Percentiles rank a stretch among this genome's conserved stretches.
Conservation (phyloP, 2,113 vertebrate species). For the Mobula birostris region DNA sequence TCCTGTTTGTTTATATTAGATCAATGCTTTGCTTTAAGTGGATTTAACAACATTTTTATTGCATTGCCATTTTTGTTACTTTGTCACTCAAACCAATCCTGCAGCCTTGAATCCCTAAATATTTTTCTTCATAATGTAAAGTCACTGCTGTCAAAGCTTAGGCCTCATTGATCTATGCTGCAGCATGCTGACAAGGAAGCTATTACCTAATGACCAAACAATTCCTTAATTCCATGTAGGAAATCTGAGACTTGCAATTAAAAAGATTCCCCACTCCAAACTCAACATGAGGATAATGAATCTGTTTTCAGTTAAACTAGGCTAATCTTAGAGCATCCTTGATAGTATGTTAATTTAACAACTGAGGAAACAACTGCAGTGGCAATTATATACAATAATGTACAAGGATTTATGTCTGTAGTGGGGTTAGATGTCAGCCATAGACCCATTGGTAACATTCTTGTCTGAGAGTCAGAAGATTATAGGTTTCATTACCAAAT, state of each 20-base stretch:
- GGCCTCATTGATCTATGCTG: not conserved
- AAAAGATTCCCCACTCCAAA: not conserved
- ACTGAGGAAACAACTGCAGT: not conserved
- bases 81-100: no score
- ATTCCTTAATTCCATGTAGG: not conserved
- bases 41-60: not conserved
- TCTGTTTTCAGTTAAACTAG: slow-evolving; percentile 21
- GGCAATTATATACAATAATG: not conserved
- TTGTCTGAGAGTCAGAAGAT: not conserved
- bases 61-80: not conserved
- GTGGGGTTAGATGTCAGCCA: not conserved
- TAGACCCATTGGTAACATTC: not conserved
- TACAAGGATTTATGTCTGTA: not conserved
- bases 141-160: not conserved
- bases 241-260: slow-evolving; percentile 27
- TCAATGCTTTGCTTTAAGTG: not conserved
- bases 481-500: not conserved
- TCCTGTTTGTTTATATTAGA: not conserved
- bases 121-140: not conserved
- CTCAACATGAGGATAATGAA: slow-evolving; percentile 26
- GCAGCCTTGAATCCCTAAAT: not conserved
- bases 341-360: not conserved
- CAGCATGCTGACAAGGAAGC: slow-evolving; percentile 13
- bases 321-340: slow-evolving; percentile 11
- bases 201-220: not conserved